Conservation (phyloP, 2,888 invertebrate genomes). For the Timema cristinae region DNA sequence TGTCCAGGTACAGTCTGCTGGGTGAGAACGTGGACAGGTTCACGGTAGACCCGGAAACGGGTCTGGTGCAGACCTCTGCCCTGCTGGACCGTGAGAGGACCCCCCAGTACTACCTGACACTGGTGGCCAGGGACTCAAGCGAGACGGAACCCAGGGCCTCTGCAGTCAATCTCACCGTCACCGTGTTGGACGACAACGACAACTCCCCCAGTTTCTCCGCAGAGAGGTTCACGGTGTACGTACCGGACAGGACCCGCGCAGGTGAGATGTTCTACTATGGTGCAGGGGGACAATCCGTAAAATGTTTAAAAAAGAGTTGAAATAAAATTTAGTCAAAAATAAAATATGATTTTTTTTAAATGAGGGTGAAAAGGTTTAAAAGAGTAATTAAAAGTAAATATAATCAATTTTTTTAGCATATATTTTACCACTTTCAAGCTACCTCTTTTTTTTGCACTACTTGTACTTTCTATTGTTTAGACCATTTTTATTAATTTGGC, state of each 20-base stretch:
- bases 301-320: too few species aligned
- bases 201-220: slow-evolving; percentile 76
- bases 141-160: slow-evolving; percentile 79
- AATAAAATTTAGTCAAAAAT: too few species aligned
- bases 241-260: slow-evolving; percentile 73
- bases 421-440: too few species aligned
- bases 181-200: slow-evolving; percentile 78
- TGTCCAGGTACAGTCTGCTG: slow-evolving; percentile 65
- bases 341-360: too few species aligned
- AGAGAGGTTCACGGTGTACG: slow-evolving; percentile 70
- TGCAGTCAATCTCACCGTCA: slow-evolving; percentile 77
- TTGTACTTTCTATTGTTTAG: too few species aligned
- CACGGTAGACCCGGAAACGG: slow-evolving; percentile 70
- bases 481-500: too few species aligned
- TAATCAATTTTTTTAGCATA: too few species aligned
- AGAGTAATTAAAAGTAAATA: too few species aligned
- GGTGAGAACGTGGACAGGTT: slow-evolving; percentile 81
- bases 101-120: slow-evolving; percentile 69
- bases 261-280: slow-evolving; percentile 48
- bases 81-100: slow-evolving; percentile 76
- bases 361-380: too few species aligned
- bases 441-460: too few species aligned
- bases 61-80: slow-evolving; percentile 69
- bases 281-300: too few species aligned
- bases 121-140: slow-evolving; percentile 86